Evolutionary conservation across 1,140 invertebrate genomes (phyloP), one percentile per base, ranked within the genome.

Genomic region (Phenacoccus solenopsis): DNA sequence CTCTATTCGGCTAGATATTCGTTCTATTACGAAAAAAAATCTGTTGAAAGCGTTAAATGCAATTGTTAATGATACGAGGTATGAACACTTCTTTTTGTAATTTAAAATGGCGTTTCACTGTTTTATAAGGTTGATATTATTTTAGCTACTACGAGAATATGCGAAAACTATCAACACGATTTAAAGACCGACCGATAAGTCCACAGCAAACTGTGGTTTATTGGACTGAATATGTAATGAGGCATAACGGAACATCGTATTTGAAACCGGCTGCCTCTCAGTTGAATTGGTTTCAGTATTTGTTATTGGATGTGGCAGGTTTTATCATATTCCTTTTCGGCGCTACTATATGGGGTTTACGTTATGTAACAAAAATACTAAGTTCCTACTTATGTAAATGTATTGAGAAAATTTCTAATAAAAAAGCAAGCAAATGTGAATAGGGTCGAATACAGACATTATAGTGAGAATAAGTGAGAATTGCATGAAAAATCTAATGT

Each of bases 161-260:
- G 30, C 30, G 71, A 70, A 22, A 38, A 12, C 21, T 67, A 22
- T 72, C 73, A 0, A 24, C 28, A 35, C 22, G n/a, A 9, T 80
- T 80, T 21, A 80, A 77, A n/a, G 84, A 86, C 73, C 78, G 82
- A 28, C 83, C 84, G 1, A 73, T 81, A 72, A 75, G 77, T 12
- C 78, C 83, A 0, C 71, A 82, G 27, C 81, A 84, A 5, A 81
- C 78, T 0, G 82, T 84, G 0, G 74, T 84, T 21, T 86, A 81
- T 76, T 86, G 84, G 85, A 80, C 82, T 0, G 84, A 86, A 73
- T 85, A 86, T 72, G 74, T 75, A 1, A 22, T 81, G 16, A 76
- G 79, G 28, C 76, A 82, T 72, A 76, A 78, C 32, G 80, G 78
- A 22, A 79, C 78, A 12, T n/a, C 2, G 9, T 22, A 72, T 28